These are phyloP conservation scores for Leuciscus waleckii DNA, from an alignment of 2,797 vertebrate genomes.

Conservation along the genomic window DNA sequence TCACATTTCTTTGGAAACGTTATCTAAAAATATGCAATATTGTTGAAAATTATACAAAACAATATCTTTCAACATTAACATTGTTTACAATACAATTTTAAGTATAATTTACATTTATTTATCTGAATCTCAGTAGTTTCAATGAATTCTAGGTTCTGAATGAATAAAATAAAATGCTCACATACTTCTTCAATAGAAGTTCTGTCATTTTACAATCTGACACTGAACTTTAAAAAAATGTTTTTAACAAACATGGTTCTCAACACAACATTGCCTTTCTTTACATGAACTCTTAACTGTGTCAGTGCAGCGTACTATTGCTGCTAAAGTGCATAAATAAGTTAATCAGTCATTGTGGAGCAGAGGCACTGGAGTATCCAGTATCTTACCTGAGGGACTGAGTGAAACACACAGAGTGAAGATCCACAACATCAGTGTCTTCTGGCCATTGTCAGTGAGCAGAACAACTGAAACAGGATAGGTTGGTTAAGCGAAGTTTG, in stretches of 20 bases:
- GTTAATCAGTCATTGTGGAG: constrained; percentile 62
- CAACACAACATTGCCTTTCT: neutral
- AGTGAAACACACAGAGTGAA: constrained; percentile 66
- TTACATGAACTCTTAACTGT: neutral
- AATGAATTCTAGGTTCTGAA: neutral
- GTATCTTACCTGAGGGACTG: constrained; percentile 73
- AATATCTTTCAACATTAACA: neutral
- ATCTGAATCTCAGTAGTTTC: neutral
- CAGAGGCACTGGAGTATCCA: constrained; percentile 58
- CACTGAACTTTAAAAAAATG: neutral
- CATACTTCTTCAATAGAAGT: neutral
- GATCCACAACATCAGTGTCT: constrained; percentile 69
- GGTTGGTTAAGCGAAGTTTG: constrained; percentile 37
- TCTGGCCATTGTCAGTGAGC: constrained; percentile 67
- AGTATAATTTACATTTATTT: neutral
- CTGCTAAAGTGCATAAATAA: constrained; percentile 58
- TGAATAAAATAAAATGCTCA: neutral
- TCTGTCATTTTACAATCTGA: neutral
- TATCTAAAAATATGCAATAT: neutral
- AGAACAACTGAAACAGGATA: constrained; percentile 61
- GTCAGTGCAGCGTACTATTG: neutral
- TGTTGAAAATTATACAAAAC: neutral
- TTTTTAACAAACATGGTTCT: neutral
- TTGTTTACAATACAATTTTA: neutral
- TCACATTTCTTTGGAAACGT: neutral